A percentile compares a stretch with the other conserved stretches of the same genome.
Evolutionary conservation across 2,888 invertebrate genomes (phyloP).

Genomic region (Himalopsyche tibetana): DNA sequence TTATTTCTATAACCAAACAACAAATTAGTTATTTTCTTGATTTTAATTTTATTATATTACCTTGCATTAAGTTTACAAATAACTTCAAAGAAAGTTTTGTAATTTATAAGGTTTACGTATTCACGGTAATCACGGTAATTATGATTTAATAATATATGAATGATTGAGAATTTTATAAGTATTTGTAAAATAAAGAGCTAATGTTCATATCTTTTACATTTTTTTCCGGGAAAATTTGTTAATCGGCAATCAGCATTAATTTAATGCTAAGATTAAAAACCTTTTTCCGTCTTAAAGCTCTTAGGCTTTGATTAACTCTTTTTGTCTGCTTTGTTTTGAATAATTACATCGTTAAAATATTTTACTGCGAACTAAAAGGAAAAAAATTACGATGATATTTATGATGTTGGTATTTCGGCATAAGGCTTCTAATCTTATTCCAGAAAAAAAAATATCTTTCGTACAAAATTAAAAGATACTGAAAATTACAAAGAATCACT

Average conservation of each 20-base stretch:
- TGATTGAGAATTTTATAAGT: no score
- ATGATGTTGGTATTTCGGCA: constrained; percentile 8
- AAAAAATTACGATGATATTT: background rate
- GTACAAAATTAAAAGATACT: no score
- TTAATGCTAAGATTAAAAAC: background rate
- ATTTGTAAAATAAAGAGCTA: background rate
- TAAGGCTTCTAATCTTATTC: background rate
- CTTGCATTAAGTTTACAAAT: no score
- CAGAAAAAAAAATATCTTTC: background rate
- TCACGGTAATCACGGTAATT: no score
- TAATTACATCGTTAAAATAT: constrained; percentile 33
- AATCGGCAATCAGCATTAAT: constrained; percentile 3
- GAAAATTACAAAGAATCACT: no score
- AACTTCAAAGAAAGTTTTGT: no score
- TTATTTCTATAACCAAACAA: no score
- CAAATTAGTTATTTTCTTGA: no score
- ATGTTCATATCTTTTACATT: background rate
- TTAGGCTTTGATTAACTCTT: constrained; percentile 36
- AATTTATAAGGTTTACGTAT: no score
- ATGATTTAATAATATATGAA: no score
- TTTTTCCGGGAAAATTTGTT: background rate
- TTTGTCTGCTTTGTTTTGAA: constrained; percentile 17
- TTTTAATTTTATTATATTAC: no score
- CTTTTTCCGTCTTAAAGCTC: constrained; percentile 12
- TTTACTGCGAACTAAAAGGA: background rate